Conservation (phyloP, 2,888 invertebrate genomes). For the Hylaea fasciaria region DNA sequence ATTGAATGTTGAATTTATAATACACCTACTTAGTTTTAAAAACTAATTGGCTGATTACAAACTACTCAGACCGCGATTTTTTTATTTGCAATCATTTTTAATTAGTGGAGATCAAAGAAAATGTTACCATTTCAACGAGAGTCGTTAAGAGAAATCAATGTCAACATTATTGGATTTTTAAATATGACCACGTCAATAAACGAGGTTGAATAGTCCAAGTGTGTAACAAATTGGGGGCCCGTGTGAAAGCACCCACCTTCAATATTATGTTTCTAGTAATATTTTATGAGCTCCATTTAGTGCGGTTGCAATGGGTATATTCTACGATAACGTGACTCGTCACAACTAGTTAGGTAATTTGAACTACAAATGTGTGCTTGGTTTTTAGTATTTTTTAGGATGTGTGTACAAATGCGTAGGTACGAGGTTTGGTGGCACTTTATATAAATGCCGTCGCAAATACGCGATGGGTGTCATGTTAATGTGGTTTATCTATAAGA, state of each 20-base stretch:
- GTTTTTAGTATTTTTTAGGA: no score
- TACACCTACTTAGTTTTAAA: conserved; percentile 30
- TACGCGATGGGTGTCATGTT: no score
- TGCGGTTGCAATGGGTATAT: conserved; percentile 5
- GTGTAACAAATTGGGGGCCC: conserved; percentile 32
- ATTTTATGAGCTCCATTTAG: conserved; percentile 26
- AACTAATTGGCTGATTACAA: conserved; percentile 39
- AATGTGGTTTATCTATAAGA: background rate
- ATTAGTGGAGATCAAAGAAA: conserved; percentile 40
- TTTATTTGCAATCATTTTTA: conserved; percentile 36
- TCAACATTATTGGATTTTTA: conserved; percentile 34
- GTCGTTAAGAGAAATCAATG: conserved; percentile 44
- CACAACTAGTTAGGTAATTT: no score
- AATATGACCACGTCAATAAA: conserved; percentile 34
- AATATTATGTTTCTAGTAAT: conserved; percentile 18
- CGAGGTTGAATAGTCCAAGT: conserved; percentile 24
- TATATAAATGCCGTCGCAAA: no score
- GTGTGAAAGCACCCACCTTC: conserved; percentile 14
- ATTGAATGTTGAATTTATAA: conserved; percentile 41
- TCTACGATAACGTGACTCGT: no score
- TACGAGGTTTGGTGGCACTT: no score
- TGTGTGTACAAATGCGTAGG: no score
- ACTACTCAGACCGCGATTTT: conserved; percentile 40
- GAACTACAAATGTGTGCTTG: no score
- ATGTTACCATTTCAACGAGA: conserved; percentile 32